Evolutionary conservation across 2,797 vertebrate species (phyloP).

Genomic region (Hafferia zeledoni): DNA sequence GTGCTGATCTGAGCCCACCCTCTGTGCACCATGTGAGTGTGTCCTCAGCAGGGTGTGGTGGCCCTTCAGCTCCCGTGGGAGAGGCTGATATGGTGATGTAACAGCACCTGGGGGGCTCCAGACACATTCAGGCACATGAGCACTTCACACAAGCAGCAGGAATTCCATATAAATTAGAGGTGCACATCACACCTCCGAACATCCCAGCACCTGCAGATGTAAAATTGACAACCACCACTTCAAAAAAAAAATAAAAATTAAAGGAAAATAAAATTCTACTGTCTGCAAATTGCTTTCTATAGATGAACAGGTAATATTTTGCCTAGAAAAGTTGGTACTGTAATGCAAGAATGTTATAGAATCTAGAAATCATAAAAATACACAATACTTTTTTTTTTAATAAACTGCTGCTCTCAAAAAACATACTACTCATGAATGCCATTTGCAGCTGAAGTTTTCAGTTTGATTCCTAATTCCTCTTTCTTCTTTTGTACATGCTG

Average conservation of each 20-base stretch:
- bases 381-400: background rate
- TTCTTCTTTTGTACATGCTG: constrained; percentile 36
- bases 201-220: background rate
- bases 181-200: background rate
- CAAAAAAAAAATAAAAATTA: rapidly evolving
- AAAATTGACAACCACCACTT: background rate
- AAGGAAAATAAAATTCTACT: background rate
- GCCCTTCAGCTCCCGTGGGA: background rate
- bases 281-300: background rate
- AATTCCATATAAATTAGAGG: background rate
- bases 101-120: background rate
- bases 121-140: background rate
- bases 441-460: background rate
- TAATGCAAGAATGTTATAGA: background rate
- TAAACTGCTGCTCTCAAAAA: background rate
- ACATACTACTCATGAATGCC: background rate
- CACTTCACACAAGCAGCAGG: background rate
- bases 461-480: constrained; percentile 39
- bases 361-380: background rate
- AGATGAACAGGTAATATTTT: background rate
- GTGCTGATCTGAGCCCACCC: background rate
- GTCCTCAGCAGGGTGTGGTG: rapidly evolving
- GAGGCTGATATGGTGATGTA: background rate
- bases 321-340: background rate
- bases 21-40: background rate